Conservation (phyloP, 2,113 vertebrate genomes). For the Physeter macrocephalus region DNA sequence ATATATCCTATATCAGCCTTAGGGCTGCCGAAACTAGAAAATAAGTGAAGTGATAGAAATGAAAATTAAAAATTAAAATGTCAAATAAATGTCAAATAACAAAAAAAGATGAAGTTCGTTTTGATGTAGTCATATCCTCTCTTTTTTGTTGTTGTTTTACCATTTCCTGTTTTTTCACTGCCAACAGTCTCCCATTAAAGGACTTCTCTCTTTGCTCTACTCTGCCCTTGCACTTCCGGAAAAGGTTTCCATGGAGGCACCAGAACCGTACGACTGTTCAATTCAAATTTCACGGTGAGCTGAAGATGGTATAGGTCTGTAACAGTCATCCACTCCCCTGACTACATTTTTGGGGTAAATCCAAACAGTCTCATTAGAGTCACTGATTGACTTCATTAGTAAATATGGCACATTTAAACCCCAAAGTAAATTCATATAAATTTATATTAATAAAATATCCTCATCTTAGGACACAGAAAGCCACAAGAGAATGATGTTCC, state of each 20-base stretch:
- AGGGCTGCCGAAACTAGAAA: neutral
- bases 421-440: neutral
- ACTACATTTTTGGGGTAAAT: neutral
- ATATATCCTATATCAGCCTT: neutral
- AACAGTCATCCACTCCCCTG: neutral
- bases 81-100: neutral
- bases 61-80: neutral
- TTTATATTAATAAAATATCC: neutral
- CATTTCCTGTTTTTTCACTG: neutral
- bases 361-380: neutral
- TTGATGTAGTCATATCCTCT: neutral
- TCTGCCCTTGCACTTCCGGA: neutral
- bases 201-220: neutral
- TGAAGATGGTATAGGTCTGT: neutral
- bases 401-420: neutral
- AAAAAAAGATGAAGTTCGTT: neutral
- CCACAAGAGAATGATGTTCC: neutral
- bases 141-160: neutral
- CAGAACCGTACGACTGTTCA: neutral
- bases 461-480: neutral
- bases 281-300: neutral
- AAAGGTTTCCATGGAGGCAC: neutral
- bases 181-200: neutral
- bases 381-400: neutral
- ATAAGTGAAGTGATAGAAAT: neutral